Base-by-base conservation (phyloP, 2,888 invertebrate species). In the Heliconius aoede region DNA sequence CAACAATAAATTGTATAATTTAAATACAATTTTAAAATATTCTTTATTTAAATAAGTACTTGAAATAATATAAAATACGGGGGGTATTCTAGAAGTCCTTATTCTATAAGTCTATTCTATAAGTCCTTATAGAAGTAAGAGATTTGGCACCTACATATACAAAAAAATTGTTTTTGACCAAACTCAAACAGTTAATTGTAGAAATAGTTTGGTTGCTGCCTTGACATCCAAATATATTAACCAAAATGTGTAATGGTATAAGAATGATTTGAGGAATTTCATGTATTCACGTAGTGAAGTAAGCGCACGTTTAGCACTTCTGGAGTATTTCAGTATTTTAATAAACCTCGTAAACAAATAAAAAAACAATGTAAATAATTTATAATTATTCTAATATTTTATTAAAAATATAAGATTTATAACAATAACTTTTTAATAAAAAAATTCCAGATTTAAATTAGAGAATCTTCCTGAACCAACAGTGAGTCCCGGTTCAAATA, bases 401-500 rank as follows among this genome's bases (percentile, higher is more conserved):
- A 58, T 13, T 58, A 58, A 58, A 13, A 24, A 15, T 58, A 58
- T 58, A 24, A 24, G 4, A 58, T 58, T 58, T 26, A 13, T 58
- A 13, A 58, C 1, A 24, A 18, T 62, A 28, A 32, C 9, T 68
- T 69, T 61, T 36, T 4, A 32, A 60, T 58, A 7, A 4, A 24
- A 55, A 26, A 15, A 65, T 84, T 84, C 9, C 88, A 93, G 93
- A 82, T 93, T 93, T 81, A 92, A 92, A 82, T 81, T 93, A 3
- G 93, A 93, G 79, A 90, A 89, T 58, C 81, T 90, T 0, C 90
- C 90, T 2, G 94, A 91, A 69, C 89, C 92, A 3, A 92, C 92
- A 1, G 84, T 94, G n/a, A 94, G 94, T 80, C 94, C 94, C 0
- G 93, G 94, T 0, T 94, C 95, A 0, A 94, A 95, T 81, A 94